Percentiles rank a stretch among this genome's conserved stretches.
Conservation (phyloP, 92 coral and sea anemone species). For the Virgularia gustaviana region DNA sequence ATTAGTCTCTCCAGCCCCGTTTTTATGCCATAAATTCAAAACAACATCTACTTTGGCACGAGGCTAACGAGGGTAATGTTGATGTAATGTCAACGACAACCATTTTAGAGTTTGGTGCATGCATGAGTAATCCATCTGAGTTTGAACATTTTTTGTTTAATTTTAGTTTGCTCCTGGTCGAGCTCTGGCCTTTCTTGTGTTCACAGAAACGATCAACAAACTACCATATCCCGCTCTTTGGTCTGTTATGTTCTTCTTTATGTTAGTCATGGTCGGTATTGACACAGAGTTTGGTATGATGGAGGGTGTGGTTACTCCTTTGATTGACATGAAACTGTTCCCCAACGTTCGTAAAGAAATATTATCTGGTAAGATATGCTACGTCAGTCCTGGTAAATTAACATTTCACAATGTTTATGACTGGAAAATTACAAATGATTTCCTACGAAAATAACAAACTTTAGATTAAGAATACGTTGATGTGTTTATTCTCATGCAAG, state of each 20-base stretch:
- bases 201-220: conserved; percentile 90
- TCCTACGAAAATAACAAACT: too few species aligned
- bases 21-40: too few species aligned
- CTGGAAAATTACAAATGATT: too few species aligned
- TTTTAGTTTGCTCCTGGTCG: conserved; percentile 70
- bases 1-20: too few species aligned
- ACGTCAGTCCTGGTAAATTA: background rate
- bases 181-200: conserved; percentile 86
- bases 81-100: too few species aligned
- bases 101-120: too few species aligned
- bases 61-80: too few species aligned
- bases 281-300: conserved; percentile 98
- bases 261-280: conserved; percentile 80
- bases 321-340: conserved; percentile 75
- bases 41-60: too few species aligned
- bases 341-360: conserved; percentile 83
- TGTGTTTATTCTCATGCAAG: too few species aligned
- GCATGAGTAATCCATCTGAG: too few species aligned
- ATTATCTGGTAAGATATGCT: conserved; percentile 64
- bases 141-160: background rate
- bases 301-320: conserved; percentile 97
- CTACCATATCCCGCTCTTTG: conserved; percentile 83
- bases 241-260: conserved; percentile 95
- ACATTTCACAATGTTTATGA: background rate
- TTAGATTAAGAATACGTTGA: too few species aligned